These are phyloP conservation scores for Labeo catla DNA, from an alignment of 2,113 vertebrate genomes.

Conservation along the genomic window DNA sequence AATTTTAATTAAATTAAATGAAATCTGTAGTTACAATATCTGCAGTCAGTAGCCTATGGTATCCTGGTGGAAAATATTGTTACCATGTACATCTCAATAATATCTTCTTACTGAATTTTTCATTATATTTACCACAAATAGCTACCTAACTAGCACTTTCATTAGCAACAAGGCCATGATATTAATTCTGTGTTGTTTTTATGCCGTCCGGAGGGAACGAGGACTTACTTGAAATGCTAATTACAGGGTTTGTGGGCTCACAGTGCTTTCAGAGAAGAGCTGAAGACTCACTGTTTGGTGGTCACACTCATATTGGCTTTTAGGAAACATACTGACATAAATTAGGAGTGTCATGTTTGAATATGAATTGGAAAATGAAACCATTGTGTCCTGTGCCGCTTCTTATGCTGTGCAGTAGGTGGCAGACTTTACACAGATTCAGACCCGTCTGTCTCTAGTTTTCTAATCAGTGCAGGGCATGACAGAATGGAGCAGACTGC, in stretches of 20 bases:
- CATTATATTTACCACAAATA: not conserved
- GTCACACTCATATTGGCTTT: not conserved
- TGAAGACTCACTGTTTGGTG: not conserved
- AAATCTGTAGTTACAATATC: no score
- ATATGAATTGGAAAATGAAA: not conserved
- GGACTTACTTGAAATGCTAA: not conserved
- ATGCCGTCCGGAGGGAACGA: not conserved
- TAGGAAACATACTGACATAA: not conserved
- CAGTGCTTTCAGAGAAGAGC: not conserved
- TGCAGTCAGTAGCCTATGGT: no score
- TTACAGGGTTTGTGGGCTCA: not conserved
- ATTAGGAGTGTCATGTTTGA: not conserved
- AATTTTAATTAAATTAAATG: no score
- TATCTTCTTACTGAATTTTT: not conserved
- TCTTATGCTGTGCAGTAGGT: not conserved
- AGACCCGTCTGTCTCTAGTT: not conserved
- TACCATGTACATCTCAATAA: not conserved
- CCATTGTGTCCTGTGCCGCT: not conserved
- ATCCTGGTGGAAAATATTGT: not conserved
- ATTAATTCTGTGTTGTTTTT: not conserved
- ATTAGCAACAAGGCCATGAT: not conserved
- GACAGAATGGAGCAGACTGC: not conserved
- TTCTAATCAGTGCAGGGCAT: not conserved
- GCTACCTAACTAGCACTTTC: not conserved
- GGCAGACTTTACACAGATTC: constrained; percentile 30